Evolutionary conservation across 2,888 invertebrate genomes (phyloP), one percentile per base, ranked within the genome.

Genomic region (Pelosia muscerda): DNA sequence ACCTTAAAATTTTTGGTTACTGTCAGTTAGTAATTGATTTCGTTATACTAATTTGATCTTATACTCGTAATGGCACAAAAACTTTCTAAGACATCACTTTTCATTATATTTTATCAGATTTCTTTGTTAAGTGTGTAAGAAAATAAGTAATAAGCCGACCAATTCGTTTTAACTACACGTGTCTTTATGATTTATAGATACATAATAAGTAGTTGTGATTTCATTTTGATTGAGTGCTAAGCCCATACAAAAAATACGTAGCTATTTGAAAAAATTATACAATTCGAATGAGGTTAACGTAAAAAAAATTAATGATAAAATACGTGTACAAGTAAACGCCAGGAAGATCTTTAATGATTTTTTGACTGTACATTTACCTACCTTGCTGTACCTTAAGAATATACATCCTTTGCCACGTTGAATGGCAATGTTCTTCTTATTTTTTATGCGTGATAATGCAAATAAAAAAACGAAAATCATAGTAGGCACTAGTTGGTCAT

Each of bases 1-100:
- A 80, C 81, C 82, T 81, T 53, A 80, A 76, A 81, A 34, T 65
- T 67, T 67, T 53, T 70, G 72, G 76, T 71, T 70, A 63, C 73
- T 78, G 73, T 56, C 78, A 73, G 42, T 65, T 54, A n/a, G 23
- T 78, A 76, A 80, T 78, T 81, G 74, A 80, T 81, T 82, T 75
- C 55, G 64, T 72, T 81, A 72, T 65, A 71, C 49, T 81, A 74
- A 75, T 78, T 76, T 73, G 34, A 73, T 74, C 54, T 65, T 72
- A 61, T 65, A n/a, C n/a, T n/a, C n/a, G n/a, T n/a, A 57, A 63
- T n/a, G 28, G 58, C 22, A 68, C 28, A 68, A 81, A 65, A 72
- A 73, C 68, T 72, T 71, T 72, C 65, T 55, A 55, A 58, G 57
- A 64, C 38, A n/a, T 38, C 25, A 63, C 15, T 66, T 69, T 77